Conservation (phyloP, 2,797 vertebrate genomes). For the Centropyge bicolor region DNA sequence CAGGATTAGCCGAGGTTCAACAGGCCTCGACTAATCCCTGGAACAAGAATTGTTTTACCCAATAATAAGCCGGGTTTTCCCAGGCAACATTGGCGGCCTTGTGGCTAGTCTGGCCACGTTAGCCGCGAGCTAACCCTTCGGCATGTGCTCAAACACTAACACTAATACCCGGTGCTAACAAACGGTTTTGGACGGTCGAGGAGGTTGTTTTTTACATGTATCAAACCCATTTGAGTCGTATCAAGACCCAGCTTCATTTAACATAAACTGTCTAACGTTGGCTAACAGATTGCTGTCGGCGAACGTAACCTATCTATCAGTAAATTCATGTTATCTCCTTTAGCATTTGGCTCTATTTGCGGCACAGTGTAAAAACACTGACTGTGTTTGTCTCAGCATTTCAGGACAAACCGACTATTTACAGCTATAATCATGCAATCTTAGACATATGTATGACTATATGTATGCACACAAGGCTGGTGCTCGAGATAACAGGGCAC, state of each 20-base stretch:
- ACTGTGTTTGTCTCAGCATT: not conserved
- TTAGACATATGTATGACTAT: not conserved
- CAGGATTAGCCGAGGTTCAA: slow-evolving; percentile 36
- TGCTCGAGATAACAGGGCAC: not conserved
- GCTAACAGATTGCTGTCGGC: slow-evolving; percentile 17
- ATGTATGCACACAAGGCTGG: not conserved
- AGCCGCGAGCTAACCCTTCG: not conserved
- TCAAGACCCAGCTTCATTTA: not conserved
- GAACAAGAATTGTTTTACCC: slow-evolving; percentile 69
- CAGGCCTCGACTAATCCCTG: slow-evolving; percentile 84
- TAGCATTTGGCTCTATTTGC: not conserved
- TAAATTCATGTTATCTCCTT: not conserved
- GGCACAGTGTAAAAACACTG: not conserved
- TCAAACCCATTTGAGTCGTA: too few relatives aligned
- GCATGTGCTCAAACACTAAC: not conserved
- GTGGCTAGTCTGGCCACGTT: not conserved
- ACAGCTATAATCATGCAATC: too few relatives aligned
- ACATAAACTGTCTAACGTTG: not conserved
- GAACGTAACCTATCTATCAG: not conserved
- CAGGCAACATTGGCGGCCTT: slow-evolving; percentile 3
- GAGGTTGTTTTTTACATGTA: not conserved
- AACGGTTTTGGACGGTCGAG: too few relatives aligned
- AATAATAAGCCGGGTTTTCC: slow-evolving; percentile 31
- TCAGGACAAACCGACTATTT: not conserved
- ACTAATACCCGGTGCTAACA: not conserved